These are phyloP conservation scores for Scaptodrosophila lebanonensis DNA, from an alignment of 1,140 invertebrate species.

Conservation along the genomic window DNA sequence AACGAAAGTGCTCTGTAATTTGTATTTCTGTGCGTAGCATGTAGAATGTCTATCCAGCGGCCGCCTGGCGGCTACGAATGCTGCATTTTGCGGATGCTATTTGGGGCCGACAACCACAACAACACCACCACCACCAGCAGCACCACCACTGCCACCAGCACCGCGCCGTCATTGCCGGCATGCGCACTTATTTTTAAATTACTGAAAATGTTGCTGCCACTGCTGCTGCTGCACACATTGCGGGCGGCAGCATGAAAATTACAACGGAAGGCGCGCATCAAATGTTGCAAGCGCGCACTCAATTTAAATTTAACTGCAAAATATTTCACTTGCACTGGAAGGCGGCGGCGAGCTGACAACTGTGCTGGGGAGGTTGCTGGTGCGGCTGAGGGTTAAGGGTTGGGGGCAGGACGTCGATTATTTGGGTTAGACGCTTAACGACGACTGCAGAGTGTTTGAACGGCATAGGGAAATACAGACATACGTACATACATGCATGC, in stretches of 20 bases:
- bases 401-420: no score
- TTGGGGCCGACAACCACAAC: conserved; percentile 64
- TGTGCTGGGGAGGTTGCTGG: no score
- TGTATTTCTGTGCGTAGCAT: no score
- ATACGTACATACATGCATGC: no score
- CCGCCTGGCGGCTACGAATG: conserved; percentile 18
- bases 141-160: no score
- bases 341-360: conserved; percentile 27
- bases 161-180: conserved; percentile 10
- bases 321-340: conserved; percentile 65
- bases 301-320: conserved; percentile 76
- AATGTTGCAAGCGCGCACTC: conserved; percentile 69
- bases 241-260: conserved; percentile 51
- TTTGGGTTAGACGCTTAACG: no score
- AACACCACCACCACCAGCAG: no score
- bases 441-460: no score
- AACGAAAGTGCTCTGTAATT: no score
- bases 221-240: conserved; percentile 42
- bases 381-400: no score
- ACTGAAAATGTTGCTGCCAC: conserved; percentile 41
- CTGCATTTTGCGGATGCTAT: conserved; percentile 73
- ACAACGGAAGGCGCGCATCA: conserved; percentile 54
- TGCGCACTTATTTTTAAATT: conserved; percentile 74
- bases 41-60: conserved; percentile 22
- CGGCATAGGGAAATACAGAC: no score